Percentiles rank a stretch among this genome's conserved stretches.
These are phyloP conservation scores for Neoarius graeffei DNA, from an alignment of 2,113 vertebrate genomes.

Conservation along the genomic window DNA sequence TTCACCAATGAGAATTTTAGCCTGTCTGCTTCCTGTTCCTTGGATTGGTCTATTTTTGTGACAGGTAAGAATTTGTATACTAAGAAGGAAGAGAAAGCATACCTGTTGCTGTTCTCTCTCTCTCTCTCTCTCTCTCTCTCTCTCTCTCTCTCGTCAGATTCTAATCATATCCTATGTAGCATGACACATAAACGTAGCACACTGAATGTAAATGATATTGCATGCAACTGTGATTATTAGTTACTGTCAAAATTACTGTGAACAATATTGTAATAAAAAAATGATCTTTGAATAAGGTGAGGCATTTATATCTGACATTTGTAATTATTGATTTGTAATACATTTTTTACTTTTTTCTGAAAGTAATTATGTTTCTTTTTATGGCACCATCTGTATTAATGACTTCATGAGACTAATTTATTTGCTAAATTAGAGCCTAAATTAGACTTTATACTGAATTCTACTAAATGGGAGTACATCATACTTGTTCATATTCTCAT, in stretches of 20 bases:
- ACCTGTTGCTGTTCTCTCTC: too few species aligned
- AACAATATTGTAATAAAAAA: background rate
- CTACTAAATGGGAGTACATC: background rate
- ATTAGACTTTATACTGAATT: background rate
- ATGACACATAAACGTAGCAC: background rate
- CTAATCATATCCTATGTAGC: conserved; percentile 18
- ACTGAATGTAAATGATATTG: background rate
- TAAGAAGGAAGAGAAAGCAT: conserved; percentile 20
- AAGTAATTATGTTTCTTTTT: background rate
- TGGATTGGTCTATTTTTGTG: conserved; percentile 46
- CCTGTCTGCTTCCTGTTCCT: conserved; percentile 41
- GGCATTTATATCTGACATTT: background rate
- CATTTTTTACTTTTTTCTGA: background rate
- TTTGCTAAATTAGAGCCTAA: background rate
- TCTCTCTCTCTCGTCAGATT: background rate
- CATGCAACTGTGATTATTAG: too few species aligned
- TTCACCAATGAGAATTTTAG: conserved; percentile 51
- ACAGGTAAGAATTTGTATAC: conserved; percentile 52
- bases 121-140: too few species aligned
- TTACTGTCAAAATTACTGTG: too few species aligned
- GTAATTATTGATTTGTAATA: background rate
- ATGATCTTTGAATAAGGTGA: background rate
- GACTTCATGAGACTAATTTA: too few species aligned
- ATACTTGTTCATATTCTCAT: background rate
- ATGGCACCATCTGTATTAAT: background rate